Evolutionary conservation across 2,888 invertebrate genomes (phyloP), one percentile per base, ranked within the genome.

Genomic region (Steinernema carpocapsae): DNA sequence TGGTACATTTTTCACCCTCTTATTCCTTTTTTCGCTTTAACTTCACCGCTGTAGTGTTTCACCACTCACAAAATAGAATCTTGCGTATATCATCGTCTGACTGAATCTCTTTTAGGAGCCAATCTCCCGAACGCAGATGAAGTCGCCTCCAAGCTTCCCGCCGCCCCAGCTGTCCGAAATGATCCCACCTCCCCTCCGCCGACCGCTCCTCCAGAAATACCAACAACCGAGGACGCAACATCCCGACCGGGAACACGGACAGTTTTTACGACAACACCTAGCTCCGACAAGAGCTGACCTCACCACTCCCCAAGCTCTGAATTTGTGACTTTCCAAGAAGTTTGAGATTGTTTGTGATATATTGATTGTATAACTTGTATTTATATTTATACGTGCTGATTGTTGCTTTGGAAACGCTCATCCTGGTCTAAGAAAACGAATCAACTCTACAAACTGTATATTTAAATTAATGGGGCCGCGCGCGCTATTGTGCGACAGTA

Each of bases 1-100:
- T 77, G 77, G 77, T 77, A 45, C 46, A 71, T 45, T 43, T 71
- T 76, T 6, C 37, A 37, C 77, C 77, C 22, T 71, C 45, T 74
- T 70, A n/a, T 45, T 59, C 74, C 59, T 70, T 64, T 72, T 74
- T 43, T 76, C 72, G 17, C 17, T 52, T 56, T 29, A 17, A 19
- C 48, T 14, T 17, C 14, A 48, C 37, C 37, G 37, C 37, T 37
- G 37, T 37, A 6, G 37, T 37, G 37, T 10, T 37, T 37, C 37
- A 37, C 37, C 37, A 37, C 37, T 37, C 73, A 74, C 32, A 73
- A 14, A 42, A 42, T 22, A 73, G n/a, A 29, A 10, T 45, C n/a
- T 29, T 29, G 2, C 71, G 3, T 6, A 6, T 26, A 10, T 19
- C 64, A 4, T 4, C 48, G 2, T 43, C 42, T 29, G 10, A 29